A percentile compares a stretch with the other conserved stretches of the same genome.
These are phyloP conservation scores for Acanthiza pusilla DNA, from an alignment of 2,797 vertebrate genomes.

Conservation along the genomic window DNA sequence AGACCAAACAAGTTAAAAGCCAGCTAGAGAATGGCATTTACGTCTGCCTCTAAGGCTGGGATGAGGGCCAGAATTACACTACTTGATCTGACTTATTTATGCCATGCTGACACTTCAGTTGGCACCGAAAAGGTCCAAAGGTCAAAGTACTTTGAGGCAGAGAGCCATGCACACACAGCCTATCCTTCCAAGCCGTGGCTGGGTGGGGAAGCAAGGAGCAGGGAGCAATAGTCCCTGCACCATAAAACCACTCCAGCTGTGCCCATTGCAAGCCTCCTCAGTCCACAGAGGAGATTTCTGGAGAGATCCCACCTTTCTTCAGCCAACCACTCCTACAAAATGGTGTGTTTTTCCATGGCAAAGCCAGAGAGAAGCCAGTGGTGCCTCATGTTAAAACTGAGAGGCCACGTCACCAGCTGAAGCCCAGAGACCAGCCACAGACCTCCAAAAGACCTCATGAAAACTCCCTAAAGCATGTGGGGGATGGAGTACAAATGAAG, in stretches of 20 bases:
- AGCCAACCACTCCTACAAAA: neutral
- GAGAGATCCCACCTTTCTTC: neutral
- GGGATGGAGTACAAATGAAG: neutral
- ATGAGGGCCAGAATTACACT: slow-evolving; percentile 13
- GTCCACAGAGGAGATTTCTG: neutral
- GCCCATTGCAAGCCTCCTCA: neutral
- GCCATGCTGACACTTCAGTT: neutral
- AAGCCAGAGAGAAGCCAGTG: neutral
- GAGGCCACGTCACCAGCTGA: neutral
- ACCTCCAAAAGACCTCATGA: neutral
- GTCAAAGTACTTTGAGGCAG: neutral
- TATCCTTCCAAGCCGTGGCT: neutral
- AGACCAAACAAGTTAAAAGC: neutral
- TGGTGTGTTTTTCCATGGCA: neutral
- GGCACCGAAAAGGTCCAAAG: slow-evolving; percentile 22
- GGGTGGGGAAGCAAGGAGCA: neutral
- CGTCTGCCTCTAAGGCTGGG: neutral
- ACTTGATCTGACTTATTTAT: slow-evolving; percentile 18
- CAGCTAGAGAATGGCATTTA: slow-evolving; percentile 12
- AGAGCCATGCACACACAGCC: neutral
- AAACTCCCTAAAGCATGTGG: neutral
- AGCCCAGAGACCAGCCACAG: neutral
- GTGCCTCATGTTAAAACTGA: neutral
- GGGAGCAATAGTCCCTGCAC: neutral
- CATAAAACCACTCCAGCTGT: neutral